Conservation (phyloP, 2,797 vertebrate genomes). For the Sebastes hubbsi region DNA sequence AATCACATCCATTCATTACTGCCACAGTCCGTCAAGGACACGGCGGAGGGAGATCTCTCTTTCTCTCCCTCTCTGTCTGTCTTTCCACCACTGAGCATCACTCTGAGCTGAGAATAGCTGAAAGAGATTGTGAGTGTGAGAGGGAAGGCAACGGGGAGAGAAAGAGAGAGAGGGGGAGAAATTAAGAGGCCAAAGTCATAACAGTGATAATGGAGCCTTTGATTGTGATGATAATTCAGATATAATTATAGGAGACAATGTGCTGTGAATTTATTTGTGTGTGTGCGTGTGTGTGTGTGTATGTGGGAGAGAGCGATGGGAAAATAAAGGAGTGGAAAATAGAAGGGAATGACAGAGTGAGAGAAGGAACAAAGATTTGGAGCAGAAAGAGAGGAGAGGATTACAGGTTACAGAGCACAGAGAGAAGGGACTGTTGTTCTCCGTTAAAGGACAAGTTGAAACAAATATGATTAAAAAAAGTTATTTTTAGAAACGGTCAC, state of each 20-base stretch:
- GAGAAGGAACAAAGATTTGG: not conserved
- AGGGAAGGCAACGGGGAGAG: not conserved
- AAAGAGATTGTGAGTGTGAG: constrained; percentile 1
- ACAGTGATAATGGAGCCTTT: constrained; percentile 56
- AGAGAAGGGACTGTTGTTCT: not conserved
- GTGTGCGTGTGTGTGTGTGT: not conserved
- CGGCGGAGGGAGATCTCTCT: not conserved
- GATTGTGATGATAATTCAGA: constrained; percentile 62
- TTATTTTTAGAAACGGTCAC: no score
- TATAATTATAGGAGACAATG: constrained; percentile 43
- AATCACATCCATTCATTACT: constrained; percentile 63
- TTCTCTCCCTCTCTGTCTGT: not conserved
- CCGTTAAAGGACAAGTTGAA: not conserved
- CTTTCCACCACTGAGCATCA: not conserved
- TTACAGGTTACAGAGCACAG: not conserved
- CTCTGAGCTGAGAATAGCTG: constrained; percentile 13
- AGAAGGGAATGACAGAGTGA: not conserved
- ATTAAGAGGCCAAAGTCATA: constrained; percentile 50
- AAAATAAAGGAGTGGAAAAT: not conserved
- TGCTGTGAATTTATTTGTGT: not conserved
- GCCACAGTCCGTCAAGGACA: constrained; percentile 49
- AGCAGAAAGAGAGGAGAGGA: not conserved
- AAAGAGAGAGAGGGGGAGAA: not conserved
- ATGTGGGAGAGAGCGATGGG: not conserved
- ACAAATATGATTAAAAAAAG: no score